Conservation (phyloP, 2,113 vertebrate genomes). For the Danio rerio region GRCz12tu NC_133195.1:32718001-32718500, state of each 20-base stretch:
- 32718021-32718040: conserved; percentile 38
- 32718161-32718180: conserved; percentile 43
- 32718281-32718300: conserved; percentile 41
- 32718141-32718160: conserved; percentile 46
- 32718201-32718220: conserved; percentile 54
- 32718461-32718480: conserved; percentile 58
- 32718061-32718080: conserved; percentile 45
- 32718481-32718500: conserved; percentile 54
- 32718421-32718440: conserved; percentile 62
- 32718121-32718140: conserved; percentile 39
- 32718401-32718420: conserved; percentile 63
- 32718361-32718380: conserved; percentile 48
- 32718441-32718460: conserved; percentile 61
- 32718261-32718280: conserved; percentile 48
- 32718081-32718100: conserved; percentile 11
- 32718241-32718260: conserved; percentile 30
- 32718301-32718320: conserved; percentile 57
- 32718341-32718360: conserved; percentile 41
- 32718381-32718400: conserved; percentile 59
- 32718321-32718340: conserved; percentile 57
- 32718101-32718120: conserved; percentile 56
- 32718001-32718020: conserved; percentile 49
- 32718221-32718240: conserved; percentile 62
- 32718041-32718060: conserved; percentile 49
- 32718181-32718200: conserved; percentile 50